Evolutionary conservation across 2,888 invertebrate genomes (phyloP).

Genomic region (Pristionchus arcanus): DNA sequence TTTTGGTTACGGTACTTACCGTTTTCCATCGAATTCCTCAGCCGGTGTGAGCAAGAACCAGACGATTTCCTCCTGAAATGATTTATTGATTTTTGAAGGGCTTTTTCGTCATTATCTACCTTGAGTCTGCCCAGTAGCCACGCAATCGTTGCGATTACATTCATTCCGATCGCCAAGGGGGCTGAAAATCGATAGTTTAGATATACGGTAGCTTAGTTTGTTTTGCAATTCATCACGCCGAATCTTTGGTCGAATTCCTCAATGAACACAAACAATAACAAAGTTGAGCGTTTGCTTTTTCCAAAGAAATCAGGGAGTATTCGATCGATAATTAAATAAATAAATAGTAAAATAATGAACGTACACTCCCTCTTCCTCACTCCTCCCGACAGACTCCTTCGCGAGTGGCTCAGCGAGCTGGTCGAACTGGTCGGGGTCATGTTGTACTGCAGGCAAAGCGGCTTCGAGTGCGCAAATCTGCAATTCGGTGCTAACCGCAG

Average conservation of each 20-base stretch:
- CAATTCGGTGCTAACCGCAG: background rate
- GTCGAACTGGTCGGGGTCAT: slow-evolving; percentile 58
- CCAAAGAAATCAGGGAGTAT: background rate
- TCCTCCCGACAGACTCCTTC: slow-evolving; percentile 1
- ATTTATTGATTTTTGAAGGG: background rate
- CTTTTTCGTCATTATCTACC: background rate
- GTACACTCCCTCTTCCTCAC: slow-evolving; percentile 48
- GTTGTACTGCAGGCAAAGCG: slow-evolving; percentile 73
- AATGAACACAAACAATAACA: background rate
- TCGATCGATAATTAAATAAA: background rate
- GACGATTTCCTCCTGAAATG: slow-evolving; percentile 64
- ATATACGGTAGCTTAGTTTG: background rate
- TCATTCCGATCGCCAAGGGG: background rate
- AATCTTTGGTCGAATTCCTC: background rate
- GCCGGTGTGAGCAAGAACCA: slow-evolving; percentile 71
- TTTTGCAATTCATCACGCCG: background rate
- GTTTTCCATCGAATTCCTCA: slow-evolving; percentile 60
- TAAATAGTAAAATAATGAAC: background rate
- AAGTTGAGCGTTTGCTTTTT: background rate
- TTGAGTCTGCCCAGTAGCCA: slow-evolving; percentile 60
- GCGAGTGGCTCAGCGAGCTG: slow-evolving; percentile 28
- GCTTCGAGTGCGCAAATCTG: slow-evolving; percentile 71
- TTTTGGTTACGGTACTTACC: background rate
- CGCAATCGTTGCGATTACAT: slow-evolving; percentile 52
- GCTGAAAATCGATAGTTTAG: slow-evolving; percentile 30